Conservation (phyloP, 1,140 invertebrate genomes). For the Acyrthosiphon pisum region DNA sequence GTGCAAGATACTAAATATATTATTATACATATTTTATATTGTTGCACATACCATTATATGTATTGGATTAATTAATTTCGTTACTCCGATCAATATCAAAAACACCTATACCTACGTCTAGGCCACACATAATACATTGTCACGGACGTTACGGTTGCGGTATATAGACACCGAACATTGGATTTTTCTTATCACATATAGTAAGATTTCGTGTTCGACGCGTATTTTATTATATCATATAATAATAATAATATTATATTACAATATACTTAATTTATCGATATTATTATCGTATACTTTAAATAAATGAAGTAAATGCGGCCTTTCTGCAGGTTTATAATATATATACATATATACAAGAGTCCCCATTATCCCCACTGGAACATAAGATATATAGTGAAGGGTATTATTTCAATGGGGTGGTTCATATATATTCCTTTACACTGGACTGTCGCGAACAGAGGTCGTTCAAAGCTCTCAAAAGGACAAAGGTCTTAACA, state of each 20-base stretch:
- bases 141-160: no score
- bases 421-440: conserved; percentile 35
- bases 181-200: no score
- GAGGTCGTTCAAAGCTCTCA: conserved; percentile 34
- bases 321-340: neutral
- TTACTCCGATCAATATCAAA: no score
- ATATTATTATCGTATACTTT: neutral
- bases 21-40: no score
- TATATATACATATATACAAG: neutral
- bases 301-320: conserved; percentile 11
- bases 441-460: conserved; percentile 22
- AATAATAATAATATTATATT: neutral
- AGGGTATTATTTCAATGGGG: conserved; percentile 35
- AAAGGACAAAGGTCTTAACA: conserved; percentile 38
- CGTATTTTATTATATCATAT: neutral
- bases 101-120: no score
- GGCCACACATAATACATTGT: no score
- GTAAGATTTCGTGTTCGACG: no score
- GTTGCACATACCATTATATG: no score
- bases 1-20: no score
- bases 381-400: conserved; percentile 6
- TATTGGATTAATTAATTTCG: no score
- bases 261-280: neutral
- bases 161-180: no score
- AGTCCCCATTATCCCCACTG: neutral